These are phyloP conservation scores for Iphiclides podalirius DNA, from an alignment of 2,888 invertebrate genomes.

Conservation along the genomic window DNA sequence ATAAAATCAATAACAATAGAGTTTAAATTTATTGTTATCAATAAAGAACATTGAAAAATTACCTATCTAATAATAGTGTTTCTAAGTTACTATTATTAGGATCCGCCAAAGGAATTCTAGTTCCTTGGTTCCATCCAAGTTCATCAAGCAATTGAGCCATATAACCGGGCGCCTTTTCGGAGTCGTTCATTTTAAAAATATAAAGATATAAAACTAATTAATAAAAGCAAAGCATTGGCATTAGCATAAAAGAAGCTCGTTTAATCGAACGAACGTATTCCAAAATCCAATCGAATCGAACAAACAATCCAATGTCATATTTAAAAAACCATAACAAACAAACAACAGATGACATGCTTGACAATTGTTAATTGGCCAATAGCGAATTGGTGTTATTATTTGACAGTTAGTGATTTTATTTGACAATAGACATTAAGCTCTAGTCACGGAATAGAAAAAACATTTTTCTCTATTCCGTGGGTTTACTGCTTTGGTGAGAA, in stretches of 20 bases:
- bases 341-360: neutral
- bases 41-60: no score
- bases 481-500: no score
- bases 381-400: no score
- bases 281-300: slow-evolving; percentile 1
- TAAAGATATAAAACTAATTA: slow-evolving; percentile 25
- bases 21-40: no score
- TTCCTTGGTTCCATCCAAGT: slow-evolving; percentile 88
- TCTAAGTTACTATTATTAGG: slow-evolving; percentile 81
- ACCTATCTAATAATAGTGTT: slow-evolving; percentile 59
- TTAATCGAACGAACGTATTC: slow-evolving; percentile 22
- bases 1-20: slow-evolving; percentile 6
- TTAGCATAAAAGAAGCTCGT: slow-evolving; percentile 9
- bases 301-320: slow-evolving; percentile 38
- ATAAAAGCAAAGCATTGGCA: no score
- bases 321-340: slow-evolving; percentile 39
- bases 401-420: no score
- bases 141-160: slow-evolving; percentile 83
- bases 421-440: no score
- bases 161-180: slow-evolving; percentile 53
- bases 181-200: slow-evolving; percentile 46
- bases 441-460: no score
- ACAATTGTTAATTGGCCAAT: slow-evolving; percentile 1
- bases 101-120: slow-evolving; percentile 89
- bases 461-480: no score